Evolutionary conservation across 2,113 vertebrate genomes (phyloP), one percentile per base, ranked within the genome.

Genomic region (Taxidea taxus): DNA sequence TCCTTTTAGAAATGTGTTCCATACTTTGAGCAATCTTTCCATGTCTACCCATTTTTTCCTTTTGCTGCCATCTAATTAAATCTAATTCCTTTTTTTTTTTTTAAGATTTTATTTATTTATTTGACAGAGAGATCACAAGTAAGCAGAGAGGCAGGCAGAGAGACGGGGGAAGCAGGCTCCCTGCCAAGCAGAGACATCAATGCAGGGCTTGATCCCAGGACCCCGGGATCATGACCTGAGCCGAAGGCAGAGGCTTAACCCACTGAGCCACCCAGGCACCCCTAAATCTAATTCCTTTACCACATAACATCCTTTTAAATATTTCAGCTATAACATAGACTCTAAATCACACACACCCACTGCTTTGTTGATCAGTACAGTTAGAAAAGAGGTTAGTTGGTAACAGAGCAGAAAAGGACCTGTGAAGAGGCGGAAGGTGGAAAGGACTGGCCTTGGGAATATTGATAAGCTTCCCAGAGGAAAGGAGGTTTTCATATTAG

Each of bases 401-500:
- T 64, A 81, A 90, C 37, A 95, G 42, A 89, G 37, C 1, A 39
- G 70, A 60, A 74, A 74, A 58, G 21, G 81, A 42, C 23, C 44
- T 20, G 3, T 42, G 2, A 89, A 4, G 12, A 20, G 25, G 20
- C 7, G 2, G 18, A 34, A 31, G 72, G 16, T 29, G 13, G 14
- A 15, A 31, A 84, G 58, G 27, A 27, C 31, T 23, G 80, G 84
- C 27, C 66, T 96, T 56, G 47, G 49, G 42, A 85, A 78, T 47
- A 54, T 0, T 49, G 54, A 62, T 1, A 49, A n/a, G 75, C 15
- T 78, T 80, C 34, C 84, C 42, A 68, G 44, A 74, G 25, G 54
- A 94, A 94, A 91, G 47, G 14, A 94, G 18, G 20, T 87, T 97
- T 74, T 95, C 80, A 39, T 34, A 82, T 85, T 81, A 96, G 74